These are phyloP conservation scores for Trachymyrmex cornetzi DNA, from an alignment of 1,140 invertebrate genomes.

Conservation along the genomic window DNA sequence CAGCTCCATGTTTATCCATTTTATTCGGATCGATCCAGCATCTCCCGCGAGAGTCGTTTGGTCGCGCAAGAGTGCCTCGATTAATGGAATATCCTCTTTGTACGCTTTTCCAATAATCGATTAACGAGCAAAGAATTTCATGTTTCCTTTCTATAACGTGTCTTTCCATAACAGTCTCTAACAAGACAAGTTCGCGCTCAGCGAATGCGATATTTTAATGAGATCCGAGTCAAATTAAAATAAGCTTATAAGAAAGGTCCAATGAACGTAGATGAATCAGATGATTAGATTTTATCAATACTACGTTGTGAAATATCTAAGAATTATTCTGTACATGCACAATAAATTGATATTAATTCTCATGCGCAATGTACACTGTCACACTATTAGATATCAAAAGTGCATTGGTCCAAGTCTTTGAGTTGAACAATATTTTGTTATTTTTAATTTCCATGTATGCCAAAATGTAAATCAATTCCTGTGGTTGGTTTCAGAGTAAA, in stretches of 20 bases:
- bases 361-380: neutral
- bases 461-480: too few relatives aligned
- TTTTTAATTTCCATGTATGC: too few relatives aligned
- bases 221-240: conserved; percentile 13
- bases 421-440: too few relatives aligned
- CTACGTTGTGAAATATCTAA: neutral
- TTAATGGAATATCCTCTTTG: conserved; percentile 41
- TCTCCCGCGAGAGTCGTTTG: conserved; percentile 4
- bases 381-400: too few relatives aligned
- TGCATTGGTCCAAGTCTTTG: too few relatives aligned
- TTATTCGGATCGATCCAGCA: conserved; percentile 36
- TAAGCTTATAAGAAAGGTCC: neutral
- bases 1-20: conserved; percentile 28
- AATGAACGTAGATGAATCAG: neutral
- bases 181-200: neutral
- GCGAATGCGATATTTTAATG: conserved; percentile 15
- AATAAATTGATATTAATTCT: neutral
- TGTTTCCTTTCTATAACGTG: conserved; percentile 9
- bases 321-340: neutral
- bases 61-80: neutral
- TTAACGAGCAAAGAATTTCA: conserved; percentile 28
- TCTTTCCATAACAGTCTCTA: conserved; percentile 18
- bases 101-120: conserved; percentile 27
- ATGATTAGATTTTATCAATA: neutral
- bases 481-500: too few relatives aligned